Conservation (phyloP, 2,888 invertebrate species). For the Chalcosyrphus nemorum region DNA sequence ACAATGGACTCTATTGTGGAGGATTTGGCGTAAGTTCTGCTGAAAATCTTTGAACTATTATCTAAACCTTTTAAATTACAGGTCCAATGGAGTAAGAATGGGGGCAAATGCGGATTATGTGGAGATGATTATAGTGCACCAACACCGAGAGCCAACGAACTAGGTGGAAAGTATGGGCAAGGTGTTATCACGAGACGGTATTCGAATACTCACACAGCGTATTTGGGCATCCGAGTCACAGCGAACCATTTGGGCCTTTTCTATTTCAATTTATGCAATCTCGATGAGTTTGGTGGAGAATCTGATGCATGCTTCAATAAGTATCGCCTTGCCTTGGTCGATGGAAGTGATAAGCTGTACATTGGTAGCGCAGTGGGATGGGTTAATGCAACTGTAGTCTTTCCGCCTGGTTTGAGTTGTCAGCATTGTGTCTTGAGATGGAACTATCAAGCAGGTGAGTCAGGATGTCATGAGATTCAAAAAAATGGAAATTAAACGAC, state of each 20-base stretch:
- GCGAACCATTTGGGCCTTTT: constrained; percentile 82
- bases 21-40: constrained; percentile 79
- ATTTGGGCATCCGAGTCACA: constrained; percentile 78
- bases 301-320: constrained; percentile 83
- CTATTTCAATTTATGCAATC: constrained; percentile 81
- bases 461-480: neutral
- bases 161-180: constrained; percentile 82
- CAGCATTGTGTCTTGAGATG: constrained; percentile 84
- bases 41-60: neutral
- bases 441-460: constrained; percentile 83
- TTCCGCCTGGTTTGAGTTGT: constrained; percentile 83
- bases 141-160: constrained; percentile 82
- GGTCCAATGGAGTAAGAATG: constrained; percentile 80
- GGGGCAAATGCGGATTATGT: constrained; percentile 83
- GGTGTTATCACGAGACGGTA: constrained; percentile 81
- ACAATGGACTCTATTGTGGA: constrained; percentile 83
- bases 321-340: constrained; percentile 78
- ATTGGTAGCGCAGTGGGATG: constrained; percentile 75
- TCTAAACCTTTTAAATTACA: constrained; percentile 60
- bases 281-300: constrained; percentile 81
- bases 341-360: constrained; percentile 76
- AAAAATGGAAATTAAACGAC: too few species aligned
- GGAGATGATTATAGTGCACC: constrained; percentile 81
- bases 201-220: constrained; percentile 75
- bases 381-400: constrained; percentile 76